Base-by-base conservation (phyloP, 2,888 invertebrate genomes). In the Amorpha juglandis region DNA sequence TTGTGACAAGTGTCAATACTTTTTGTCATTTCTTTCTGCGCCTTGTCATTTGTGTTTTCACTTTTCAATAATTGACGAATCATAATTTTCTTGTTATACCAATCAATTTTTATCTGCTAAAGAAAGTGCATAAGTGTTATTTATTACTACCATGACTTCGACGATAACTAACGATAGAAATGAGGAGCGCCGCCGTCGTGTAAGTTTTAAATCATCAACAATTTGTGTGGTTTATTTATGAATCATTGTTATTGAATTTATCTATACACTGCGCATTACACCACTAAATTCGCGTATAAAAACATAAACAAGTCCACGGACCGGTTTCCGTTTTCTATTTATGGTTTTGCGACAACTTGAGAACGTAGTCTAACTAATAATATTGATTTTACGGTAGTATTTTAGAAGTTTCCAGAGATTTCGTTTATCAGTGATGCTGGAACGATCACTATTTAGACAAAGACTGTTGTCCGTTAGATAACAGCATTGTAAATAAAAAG, bases 141-240 rank as follows among this genome's bases (percentile, higher is more conserved):
- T 63, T 45, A 16, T 66, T 6, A 48, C 55, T 62, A 80, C 67
- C 63, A 90, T 91, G 91, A 86, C 91, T 65, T 88, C 91, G 45
- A 85, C 91, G 19, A 71, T 88, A 72, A 87, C 92, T 45, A 83
- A 82, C 51, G 93, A 91, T 71, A 87, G 86, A 71, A 93, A 89
- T 65, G 92, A 92, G 63, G 93, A 94, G 75, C 88, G 94, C 51
- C 90, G 94, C 65, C 92, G 93, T 65, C 86, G 93, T 83, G 94
- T 94, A 78, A 82, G 89, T 76, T 62, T 45, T 27, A 27, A 38
- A 33, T 38, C 9, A 63, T 62, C 62, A 67, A 38, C 55, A 67
- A 48, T 58, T 55, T 16, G 42, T 52, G 6, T 38, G 6, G 12
- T 63, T 63, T 66, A 14, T 16, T 50, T 52, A 67, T 78, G 77